Evolutionary conservation across 1,140 invertebrate species (phyloP), one percentile per base, ranked within the genome.

Genomic region (Platorchestia sp.): DNA sequence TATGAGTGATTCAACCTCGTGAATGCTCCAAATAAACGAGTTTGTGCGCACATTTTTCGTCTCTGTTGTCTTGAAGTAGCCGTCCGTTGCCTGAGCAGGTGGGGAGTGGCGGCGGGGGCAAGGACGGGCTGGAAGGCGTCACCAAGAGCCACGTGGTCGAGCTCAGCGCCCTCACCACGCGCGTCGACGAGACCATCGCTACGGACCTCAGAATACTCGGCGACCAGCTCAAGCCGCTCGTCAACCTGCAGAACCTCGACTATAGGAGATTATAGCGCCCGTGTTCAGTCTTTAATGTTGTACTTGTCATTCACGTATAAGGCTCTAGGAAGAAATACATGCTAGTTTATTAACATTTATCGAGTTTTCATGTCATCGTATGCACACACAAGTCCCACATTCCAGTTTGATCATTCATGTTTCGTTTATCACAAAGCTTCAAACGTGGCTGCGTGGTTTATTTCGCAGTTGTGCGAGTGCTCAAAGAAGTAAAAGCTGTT

Each of bases 121-220:
- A 97, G 45, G 98, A 98, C 95, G 97, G 97, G 96, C 97, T 98
- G 42, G 99, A 99, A 97, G 98, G 98, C 3, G 98, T 99, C 96
- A 99, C 99, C 5, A 98, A 98, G 96, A 99, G 99, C 96, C 99
- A 99, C 97, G 97, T 99, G 86, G 99, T 99, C 0, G 99, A 99
- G 97, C 97, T 99, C 45, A 99, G 99, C 97, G 98, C 99, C n/a
- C 97, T 99, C 93, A 99, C 99, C 41, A 99, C 99, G 0, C 98
- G 98, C 96, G 99, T 99, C 6, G 99, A 99, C 97, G 99, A 99
- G 97, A 98, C 98, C 22, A 98, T 99, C 96, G 99, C 98, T 87
- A 99, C 99, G 97, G 99, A 99, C 97, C 99, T 99, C 98, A 98
- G 98, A 96, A 98, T 98, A 86, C 99, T 99, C 97, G 99, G 99